Percentiles rank a stretch among this genome's conserved stretches.
Evolutionary conservation across 2,888 invertebrate genomes (phyloP).

Genomic region (Molorchus minor): DNA sequence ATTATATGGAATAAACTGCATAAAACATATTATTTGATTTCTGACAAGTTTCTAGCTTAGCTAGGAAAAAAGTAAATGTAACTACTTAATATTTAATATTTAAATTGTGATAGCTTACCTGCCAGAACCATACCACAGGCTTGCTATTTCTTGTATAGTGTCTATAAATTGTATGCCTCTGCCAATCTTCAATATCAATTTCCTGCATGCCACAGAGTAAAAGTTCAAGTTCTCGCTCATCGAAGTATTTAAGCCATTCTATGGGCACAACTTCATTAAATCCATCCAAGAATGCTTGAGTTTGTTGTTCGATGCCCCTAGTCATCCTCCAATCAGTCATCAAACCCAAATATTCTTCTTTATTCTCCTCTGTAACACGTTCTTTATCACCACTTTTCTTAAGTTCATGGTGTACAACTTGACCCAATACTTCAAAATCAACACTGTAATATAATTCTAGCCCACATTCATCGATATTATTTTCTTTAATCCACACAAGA

Average conservation of each 20-base stretch:
- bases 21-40: too few species aligned
- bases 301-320: constrained; percentile 97
- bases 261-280: constrained; percentile 99
- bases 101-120: constrained; percentile 70
- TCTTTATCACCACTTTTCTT: constrained; percentile 91
- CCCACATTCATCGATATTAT: constrained; percentile 95
- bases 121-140: constrained; percentile 99
- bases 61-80: too few species aligned
- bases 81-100: neutral
- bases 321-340: constrained; percentile 99
- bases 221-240: constrained; percentile 96
- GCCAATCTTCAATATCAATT: constrained; percentile 99
- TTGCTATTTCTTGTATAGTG: constrained; percentile 98
- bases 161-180: constrained; percentile 95
- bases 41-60: too few species aligned
- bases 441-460: constrained; percentile 97
- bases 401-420: constrained; percentile 96
- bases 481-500: constrained; percentile 92
- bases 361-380: constrained; percentile 86
- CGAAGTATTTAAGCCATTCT: constrained; percentile 99
- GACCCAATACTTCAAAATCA: constrained; percentile 98
- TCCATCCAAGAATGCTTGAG: constrained; percentile 96
- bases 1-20: too few species aligned
- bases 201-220: constrained; percentile 99
- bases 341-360: constrained; percentile 94